phyloP scores from a whole-genome alignment of 2,113 vertebrate genomes.

The Cololabis saira region DNA sequence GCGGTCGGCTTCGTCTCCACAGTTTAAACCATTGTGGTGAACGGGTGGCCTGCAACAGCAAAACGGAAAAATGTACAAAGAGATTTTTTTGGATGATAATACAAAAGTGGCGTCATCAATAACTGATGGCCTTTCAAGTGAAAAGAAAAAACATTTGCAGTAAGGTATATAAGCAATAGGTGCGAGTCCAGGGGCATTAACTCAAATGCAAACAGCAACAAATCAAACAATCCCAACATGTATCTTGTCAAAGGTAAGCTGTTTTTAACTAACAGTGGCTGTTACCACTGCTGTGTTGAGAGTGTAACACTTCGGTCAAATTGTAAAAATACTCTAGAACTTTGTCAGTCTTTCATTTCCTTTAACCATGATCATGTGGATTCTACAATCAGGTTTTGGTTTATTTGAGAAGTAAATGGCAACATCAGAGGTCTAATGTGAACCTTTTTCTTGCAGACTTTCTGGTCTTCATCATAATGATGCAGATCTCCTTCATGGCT shows the following conservation, averaged over 20 bases:
- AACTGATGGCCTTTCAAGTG: neutral
- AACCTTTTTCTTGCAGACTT: slow-evolving; percentile 34
- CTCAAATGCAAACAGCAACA: neutral
- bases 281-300: neutral
- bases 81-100: slow-evolving; percentile 17
- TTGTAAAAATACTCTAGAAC: neutral
- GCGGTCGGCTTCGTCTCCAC: neutral
- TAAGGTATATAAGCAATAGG: slow-evolving; percentile 24
- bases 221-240: slow-evolving; percentile 32
- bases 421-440: neutral
- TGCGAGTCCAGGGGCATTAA: slow-evolving; percentile 2
- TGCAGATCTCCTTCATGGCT: slow-evolving; percentile 17
- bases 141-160: slow-evolving; percentile 15
- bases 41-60: neutral
- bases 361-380: neutral
- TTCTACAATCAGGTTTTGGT: neutral
- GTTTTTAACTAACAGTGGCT: neutral
- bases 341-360: neutral
- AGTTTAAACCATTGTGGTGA: slow-evolving; percentile 17
- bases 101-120: slow-evolving; percentile 20
- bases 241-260: slow-evolving; percentile 50
- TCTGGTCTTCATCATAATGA: slow-evolving; percentile 37
- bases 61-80: slow-evolving; percentile 19
- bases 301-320: neutral
- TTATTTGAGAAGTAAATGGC: slow-evolving; percentile 1